Evolutionary conservation across 2,888 invertebrate genomes (phyloP).

Genomic region (Cerceris ruficornis): DNA sequence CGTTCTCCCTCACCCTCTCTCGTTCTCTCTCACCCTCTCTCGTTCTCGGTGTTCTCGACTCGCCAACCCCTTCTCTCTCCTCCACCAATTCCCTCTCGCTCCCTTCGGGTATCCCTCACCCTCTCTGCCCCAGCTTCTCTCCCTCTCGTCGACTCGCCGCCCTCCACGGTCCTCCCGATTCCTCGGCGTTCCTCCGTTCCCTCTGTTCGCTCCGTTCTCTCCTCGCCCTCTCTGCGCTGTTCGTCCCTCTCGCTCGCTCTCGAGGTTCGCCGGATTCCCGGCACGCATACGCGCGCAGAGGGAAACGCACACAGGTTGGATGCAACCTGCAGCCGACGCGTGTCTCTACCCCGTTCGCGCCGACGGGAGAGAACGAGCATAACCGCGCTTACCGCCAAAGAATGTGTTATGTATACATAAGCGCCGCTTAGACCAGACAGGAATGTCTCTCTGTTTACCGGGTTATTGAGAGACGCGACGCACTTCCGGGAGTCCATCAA

Average conservation of each 20-base stretch:
- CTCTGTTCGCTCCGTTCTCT: conserved; percentile 18
- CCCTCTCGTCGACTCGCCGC: conserved; percentile 22
- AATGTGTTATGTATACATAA: conserved; percentile 60
- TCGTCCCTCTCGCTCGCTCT: conserved; percentile 18
- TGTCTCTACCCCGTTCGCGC: conserved; percentile 13
- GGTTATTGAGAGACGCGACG: conserved; percentile 62
- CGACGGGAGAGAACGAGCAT: conserved; percentile 29
- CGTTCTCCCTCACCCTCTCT: conserved; percentile 20
- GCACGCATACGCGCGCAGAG: conserved; percentile 26
- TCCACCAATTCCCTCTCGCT: conserved; percentile 15
- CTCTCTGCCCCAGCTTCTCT: conserved; percentile 24
- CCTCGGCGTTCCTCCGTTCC: background rate
- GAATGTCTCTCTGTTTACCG: conserved; percentile 61
- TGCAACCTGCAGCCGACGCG: conserved; percentile 6
- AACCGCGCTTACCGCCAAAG: conserved; percentile 49
- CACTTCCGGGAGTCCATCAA: conserved; percentile 64
- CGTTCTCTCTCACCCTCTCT: conserved; percentile 19
- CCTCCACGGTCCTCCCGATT: background rate
- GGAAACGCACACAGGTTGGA: conserved; percentile 27
- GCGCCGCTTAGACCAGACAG: conserved; percentile 33
- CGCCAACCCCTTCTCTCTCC: background rate
- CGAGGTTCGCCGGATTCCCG: conserved; percentile 29
- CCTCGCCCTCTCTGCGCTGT: conserved; percentile 13
- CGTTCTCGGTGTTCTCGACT: too few species aligned
- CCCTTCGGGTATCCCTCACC: conserved; percentile 18